These are phyloP conservation scores for Neocrepidodera transversa DNA, from an alignment of 2,888 invertebrate genomes.

Conservation along the genomic window DNA sequence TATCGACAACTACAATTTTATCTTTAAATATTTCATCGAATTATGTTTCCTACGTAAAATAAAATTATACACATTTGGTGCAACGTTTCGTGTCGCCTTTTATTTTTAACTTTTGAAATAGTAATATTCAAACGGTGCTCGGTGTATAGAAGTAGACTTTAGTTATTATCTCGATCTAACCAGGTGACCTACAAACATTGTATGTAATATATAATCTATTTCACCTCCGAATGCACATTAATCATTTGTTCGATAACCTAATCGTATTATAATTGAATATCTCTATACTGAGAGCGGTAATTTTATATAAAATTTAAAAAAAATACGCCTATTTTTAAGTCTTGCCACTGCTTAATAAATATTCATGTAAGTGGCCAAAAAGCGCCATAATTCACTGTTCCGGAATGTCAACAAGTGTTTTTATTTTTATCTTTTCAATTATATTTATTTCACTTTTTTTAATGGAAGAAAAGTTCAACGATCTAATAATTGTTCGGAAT, in stretches of 20 bases:
- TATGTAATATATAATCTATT: conserved; percentile 1
- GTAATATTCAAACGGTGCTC: conserved; percentile 1
- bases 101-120: conserved; percentile 10
- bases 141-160: not conserved
- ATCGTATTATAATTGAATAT: conserved; percentile 8
- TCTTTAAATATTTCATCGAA: no score
- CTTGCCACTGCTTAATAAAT: conserved; percentile 13
- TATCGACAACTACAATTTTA: no score
- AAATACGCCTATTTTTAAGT: no score
- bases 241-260: conserved; percentile 8
- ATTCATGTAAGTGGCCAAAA: conserved; percentile 17
- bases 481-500: conserved; percentile 6
- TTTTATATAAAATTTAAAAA: not conserved
- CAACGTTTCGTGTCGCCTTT: conserved; percentile 1
- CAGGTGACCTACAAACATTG: conserved; percentile 10
- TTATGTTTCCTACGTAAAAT: not conserved
- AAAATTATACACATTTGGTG: conserved; percentile 5
- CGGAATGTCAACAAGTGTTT: conserved; percentile 26
- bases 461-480: conserved; percentile 1
- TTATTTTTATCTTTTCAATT: conserved; percentile 23
- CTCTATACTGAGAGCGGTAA: not conserved
- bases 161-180: conserved; percentile 6
- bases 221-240: not conserved
- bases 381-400: conserved; percentile 5
- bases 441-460: conserved; percentile 20